Conservation (phyloP, 2,888 invertebrate species). For the Phortica okadai region DNA sequence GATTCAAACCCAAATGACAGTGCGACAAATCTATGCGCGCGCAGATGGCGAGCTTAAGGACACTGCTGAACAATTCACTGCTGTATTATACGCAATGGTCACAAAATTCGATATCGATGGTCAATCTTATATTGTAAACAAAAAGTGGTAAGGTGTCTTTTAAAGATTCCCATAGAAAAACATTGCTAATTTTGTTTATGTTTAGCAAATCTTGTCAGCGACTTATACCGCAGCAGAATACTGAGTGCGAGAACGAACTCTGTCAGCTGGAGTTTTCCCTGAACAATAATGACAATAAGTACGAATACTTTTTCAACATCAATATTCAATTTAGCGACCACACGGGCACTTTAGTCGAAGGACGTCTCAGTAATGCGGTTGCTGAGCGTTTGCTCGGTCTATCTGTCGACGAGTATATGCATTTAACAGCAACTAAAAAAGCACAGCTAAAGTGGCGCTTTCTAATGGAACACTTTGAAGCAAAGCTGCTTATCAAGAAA, state of each 20-base stretch:
- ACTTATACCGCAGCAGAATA: conserved; percentile 49
- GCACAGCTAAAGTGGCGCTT: conserved; percentile 81
- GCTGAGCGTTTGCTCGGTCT: conserved; percentile 81
- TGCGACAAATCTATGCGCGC: conserved; percentile 79
- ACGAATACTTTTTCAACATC: conserved; percentile 78
- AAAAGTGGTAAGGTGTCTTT: conserved; percentile 74
- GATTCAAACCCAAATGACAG: conserved; percentile 79
- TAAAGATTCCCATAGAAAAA: background rate
- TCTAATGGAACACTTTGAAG: conserved; percentile 81
- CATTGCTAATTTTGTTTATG: background rate
- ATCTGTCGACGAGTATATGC: conserved; percentile 78
- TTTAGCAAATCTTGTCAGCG: conserved; percentile 64
- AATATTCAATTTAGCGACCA: conserved; percentile 82
- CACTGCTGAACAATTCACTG: conserved; percentile 81
- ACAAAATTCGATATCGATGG: conserved; percentile 86
- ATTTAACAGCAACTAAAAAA: conserved; percentile 78
- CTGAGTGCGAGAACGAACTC: conserved; percentile 62
- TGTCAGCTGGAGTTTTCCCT: conserved; percentile 67
- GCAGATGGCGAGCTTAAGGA: conserved; percentile 73
- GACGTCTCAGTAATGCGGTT: conserved; percentile 79
- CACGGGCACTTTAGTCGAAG: conserved; percentile 81
- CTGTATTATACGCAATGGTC: conserved; percentile 82
- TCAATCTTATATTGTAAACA: conserved; percentile 69
- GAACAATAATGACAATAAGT: conserved; percentile 53
- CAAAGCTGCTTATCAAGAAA: conserved; percentile 75